These are phyloP conservation scores for Haliclystus octoradiatus DNA, from an alignment of 30 jellyfish, hydroid and myxozoan species.

Conservation along the genomic window DNA sequence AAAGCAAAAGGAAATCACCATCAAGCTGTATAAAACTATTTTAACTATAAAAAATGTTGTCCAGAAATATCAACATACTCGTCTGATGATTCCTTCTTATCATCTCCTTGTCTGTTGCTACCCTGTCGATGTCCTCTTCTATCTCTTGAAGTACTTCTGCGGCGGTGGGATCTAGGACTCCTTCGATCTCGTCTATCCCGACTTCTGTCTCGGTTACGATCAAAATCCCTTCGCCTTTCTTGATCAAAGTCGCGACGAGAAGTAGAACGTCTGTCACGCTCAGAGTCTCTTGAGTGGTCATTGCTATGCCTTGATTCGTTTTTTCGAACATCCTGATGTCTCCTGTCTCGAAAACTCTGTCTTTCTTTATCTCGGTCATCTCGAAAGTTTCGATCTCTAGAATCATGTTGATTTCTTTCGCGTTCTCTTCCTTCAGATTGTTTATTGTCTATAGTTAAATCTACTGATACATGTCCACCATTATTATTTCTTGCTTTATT, in stretches of 20 bases:
- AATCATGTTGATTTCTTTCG: neutral
- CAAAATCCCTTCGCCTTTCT: conserved; percentile 12
- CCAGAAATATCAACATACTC: conserved; percentile 20
- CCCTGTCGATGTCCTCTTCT: too few relatives aligned
- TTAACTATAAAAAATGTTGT: neutral
- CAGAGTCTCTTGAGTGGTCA: too few relatives aligned
- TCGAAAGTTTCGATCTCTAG: neutral
- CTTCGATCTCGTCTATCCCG: conserved; percentile 7
- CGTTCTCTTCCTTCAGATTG: conserved; percentile 12
- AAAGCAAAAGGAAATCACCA: neutral
- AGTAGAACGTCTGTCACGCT: too few relatives aligned
- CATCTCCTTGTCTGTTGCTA: too few relatives aligned
- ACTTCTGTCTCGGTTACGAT: neutral
- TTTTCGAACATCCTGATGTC: too few relatives aligned
- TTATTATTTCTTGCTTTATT: neutral
- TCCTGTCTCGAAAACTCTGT: too few relatives aligned
- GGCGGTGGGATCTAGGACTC: too few relatives aligned
- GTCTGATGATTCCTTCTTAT: conserved; percentile 62
- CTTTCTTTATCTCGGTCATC: too few relatives aligned
- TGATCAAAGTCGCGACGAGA: too few relatives aligned
- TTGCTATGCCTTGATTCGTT: too few relatives aligned
- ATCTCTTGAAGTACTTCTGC: too few relatives aligned
- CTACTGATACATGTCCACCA: conserved; percentile 8
- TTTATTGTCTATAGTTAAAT: neutral
- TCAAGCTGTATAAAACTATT: neutral